phyloP scores from a whole-genome alignment of 2,113 vertebrate species.

The Phaetusa simplex region DNA sequence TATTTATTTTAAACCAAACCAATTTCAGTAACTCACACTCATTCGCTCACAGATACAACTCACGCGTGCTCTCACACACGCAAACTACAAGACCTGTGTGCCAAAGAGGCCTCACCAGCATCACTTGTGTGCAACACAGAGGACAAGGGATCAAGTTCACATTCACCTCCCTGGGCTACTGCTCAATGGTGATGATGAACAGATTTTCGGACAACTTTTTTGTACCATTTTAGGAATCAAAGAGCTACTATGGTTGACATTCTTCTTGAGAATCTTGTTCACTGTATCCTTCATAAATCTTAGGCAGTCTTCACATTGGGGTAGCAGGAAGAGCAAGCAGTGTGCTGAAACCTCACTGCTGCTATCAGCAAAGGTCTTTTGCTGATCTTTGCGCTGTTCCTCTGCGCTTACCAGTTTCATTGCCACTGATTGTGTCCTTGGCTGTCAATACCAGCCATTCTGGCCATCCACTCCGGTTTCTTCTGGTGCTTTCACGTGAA shows the following conservation, averaged over 20 bases:
- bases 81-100: neutral
- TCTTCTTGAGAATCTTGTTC: neutral
- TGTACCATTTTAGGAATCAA: neutral
- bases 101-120: neutral
- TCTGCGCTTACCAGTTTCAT: neutral
- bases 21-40: neutral
- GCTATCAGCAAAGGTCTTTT: neutral
- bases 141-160: neutral
- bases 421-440: neutral
- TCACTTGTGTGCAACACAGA: neutral
- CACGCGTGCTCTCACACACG: neutral
- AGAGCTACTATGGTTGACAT: neutral
- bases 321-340: neutral
- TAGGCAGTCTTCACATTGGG: neutral
- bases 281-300: neutral
- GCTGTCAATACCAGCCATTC: neutral
- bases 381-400: neutral
- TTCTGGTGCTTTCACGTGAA: neutral
- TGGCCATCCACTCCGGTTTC: neutral
- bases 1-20: neutral
- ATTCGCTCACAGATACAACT: neutral
- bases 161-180: neutral
- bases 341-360: neutral
- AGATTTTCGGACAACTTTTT: neutral
- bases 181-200: neutral